Base-by-base conservation (phyloP, 2,888 invertebrate genomes). In the Cepaea hortensis region DNA sequence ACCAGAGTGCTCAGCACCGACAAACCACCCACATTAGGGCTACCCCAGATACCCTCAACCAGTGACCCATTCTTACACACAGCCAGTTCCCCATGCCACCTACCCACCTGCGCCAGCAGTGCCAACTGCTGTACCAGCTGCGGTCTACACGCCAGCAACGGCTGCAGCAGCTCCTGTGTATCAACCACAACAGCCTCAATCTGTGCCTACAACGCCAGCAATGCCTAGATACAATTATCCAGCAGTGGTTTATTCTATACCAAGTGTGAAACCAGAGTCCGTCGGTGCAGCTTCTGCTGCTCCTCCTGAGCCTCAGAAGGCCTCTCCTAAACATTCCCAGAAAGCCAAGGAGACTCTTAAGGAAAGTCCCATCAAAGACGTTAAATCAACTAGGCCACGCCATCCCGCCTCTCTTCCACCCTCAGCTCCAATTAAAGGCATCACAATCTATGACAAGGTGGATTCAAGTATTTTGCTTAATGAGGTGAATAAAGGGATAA, bases 401-500 rank as follows among this genome's bases (percentile, higher is more conserved):
- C 80, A 84, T 55, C 81, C 72, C 18, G 68, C 81, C 48, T 87
- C 87, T 9, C 84, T 84, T 6, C 84, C 87, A 13, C 81, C 87
- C 13, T 18, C 62, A 15, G 65, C 86, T 55, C 50, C 82, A 18
- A 72, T 87, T 61, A 84, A 80, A 83, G 87, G 87, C 13, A 76
- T 87, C 11, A 84, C 87, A n/a, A 87, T 84, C 3, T 87, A 61
- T 73, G 84, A 87, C 65, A 84, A 80, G 55, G 75, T 87, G 62
- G 87, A 84, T 65, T 87, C 87, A 35, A 87, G 79, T 50, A 84
- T 87, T 23, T 46, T 87, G 73, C 81, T 81, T 61, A 84, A 84
- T 87, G 87, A 87, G 87, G 87, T 87, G 55, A 87, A 87, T 62
- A 87, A 87, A 80, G 84, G 87, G 20, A n/a, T n/a, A n/a, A n/a